Evolutionary conservation across 2,797 vertebrate species (phyloP).

Genomic region (Xerus rutilus): DNA sequence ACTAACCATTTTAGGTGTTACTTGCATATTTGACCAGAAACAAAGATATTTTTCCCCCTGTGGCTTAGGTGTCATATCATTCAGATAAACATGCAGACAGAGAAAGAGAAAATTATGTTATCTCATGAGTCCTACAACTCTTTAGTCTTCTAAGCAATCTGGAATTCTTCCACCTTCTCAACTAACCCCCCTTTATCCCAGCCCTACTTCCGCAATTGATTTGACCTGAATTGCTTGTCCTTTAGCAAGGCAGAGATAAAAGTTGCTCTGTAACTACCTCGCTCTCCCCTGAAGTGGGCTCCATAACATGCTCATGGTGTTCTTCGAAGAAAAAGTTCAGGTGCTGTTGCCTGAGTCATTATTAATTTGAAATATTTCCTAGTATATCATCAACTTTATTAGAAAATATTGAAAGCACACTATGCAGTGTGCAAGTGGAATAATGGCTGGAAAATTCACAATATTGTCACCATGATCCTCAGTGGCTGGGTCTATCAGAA

Average conservation of each 20-base stretch:
- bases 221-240: slow-evolving; percentile 17
- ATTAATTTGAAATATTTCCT: slow-evolving; percentile 19
- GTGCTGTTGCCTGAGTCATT: not conserved
- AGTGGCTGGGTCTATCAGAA: not conserved
- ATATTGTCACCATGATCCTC: not conserved
- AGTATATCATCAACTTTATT: not conserved
- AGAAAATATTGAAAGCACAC: not conserved
- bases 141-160: not conserved
- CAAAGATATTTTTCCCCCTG: not conserved
- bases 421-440: not conserved
- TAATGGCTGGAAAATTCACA: not conserved
- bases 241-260: not conserved
- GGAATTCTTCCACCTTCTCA: not conserved
- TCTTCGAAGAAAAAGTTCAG: not conserved
- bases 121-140: not conserved
- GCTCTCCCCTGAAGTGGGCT: not conserved
- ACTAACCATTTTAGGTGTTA: slow-evolving; percentile 5
- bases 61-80: not conserved
- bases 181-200: not conserved
- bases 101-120: slow-evolving; percentile 32
- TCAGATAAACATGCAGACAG: slow-evolving; percentile 36
- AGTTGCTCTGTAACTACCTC: not conserved
- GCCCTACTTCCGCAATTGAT: not conserved
- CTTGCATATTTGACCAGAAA: not conserved
- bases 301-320: not conserved